Base-by-base conservation (phyloP, 2,797 vertebrate genomes). In the Karalla daura region DNA sequence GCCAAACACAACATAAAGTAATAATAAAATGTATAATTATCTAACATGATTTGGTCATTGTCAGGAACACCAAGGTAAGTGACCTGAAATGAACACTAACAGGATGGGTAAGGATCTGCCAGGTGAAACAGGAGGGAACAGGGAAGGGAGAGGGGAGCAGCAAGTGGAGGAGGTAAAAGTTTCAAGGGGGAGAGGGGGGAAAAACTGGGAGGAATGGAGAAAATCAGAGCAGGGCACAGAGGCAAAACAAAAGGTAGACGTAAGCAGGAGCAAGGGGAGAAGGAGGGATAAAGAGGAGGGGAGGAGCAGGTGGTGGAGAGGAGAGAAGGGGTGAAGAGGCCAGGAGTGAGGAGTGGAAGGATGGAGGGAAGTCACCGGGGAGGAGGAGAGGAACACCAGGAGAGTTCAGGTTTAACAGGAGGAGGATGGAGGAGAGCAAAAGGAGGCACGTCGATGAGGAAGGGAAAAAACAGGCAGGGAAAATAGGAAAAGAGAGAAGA, bases 31-130 rank as follows among this genome's bases (percentile, higher is more conserved):
- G n/a, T n/a, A n/a, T n/a, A n/a, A n/a, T n/a, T n/a, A n/a, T n/a
- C n/a, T n/a, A n/a, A n/a, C n/a, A n/a, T n/a, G n/a, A n/a, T n/a
- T n/a, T n/a, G n/a, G n/a, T n/a, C n/a, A n/a, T n/a, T n/a, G n/a
- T n/a, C n/a, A n/a, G n/a, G n/a, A n/a, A n/a, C n/a, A n/a, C n/a
- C n/a, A n/a, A n/a, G n/a, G n/a, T n/a, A n/a, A n/a, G n/a, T n/a
- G n/a, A n/a, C n/a, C n/a, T n/a, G n/a, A n/a, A n/a, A 96, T 97
- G 96, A 95, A 95, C 94, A 94, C 93, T 30, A 7, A 93, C 92
- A 93, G 93, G 30, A 93, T 96, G 96, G 96, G 97, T 96, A 95
- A 95, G 95, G 94, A 93, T 94, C 94, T 94, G 95, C 95, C 95
- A 95, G 94, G 93, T 92, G 88, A 95, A 93, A 93, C 89, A 91